Evolutionary conservation across 2,888 invertebrate genomes (phyloP), one percentile per base, ranked within the genome.

Genomic region (Heliconius cydno): DNA sequence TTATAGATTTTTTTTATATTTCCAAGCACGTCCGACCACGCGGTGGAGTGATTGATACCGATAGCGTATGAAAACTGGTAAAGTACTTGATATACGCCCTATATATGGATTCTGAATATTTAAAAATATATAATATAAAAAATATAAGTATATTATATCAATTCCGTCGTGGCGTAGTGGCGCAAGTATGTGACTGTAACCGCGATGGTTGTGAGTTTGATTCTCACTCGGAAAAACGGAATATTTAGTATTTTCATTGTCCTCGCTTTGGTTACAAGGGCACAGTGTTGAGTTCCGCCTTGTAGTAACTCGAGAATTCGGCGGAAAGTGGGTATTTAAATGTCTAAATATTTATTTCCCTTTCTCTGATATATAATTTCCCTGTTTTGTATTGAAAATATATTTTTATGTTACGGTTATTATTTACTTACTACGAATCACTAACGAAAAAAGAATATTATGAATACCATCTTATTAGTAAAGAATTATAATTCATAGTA

Each of bases 31-130:
- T 71, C 34, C 77, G 66, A 41, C 76, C 77, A 73, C 79, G 80
- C 79, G 19, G 67, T 67, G 63, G 79, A 83, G 76, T 80, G 77
- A 82, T 83, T 83, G 83, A 83, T 83, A 80, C 80, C 75, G 65
- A 78, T 57, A n/a, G 78, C 25, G 70, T 79, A 82, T 74, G 77
- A 81, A 80, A 78, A 76, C 25, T 41, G 28, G 63, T 22, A 13
- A 63, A 66, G 30, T 66, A 22, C 34, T 30, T 38, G n/a, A 46
- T 52, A 13, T 15, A 28, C 2, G n/a, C 19, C 22, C n/a, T 66
- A 22, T 60, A 12, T 41, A 6, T 30, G 22, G 66, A 60, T 74
- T 68, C 67, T 60, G 78, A 52, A 52, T 52, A 52, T 52, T 52
- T 3, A 52, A 19, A 52, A 6, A 19, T 52, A 52, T 22, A 19